Evolutionary conservation across 2,113 vertebrate genomes (phyloP), one percentile per base, ranked within the genome.

Genomic region (Anarrhichthys ocellatus): DNA sequence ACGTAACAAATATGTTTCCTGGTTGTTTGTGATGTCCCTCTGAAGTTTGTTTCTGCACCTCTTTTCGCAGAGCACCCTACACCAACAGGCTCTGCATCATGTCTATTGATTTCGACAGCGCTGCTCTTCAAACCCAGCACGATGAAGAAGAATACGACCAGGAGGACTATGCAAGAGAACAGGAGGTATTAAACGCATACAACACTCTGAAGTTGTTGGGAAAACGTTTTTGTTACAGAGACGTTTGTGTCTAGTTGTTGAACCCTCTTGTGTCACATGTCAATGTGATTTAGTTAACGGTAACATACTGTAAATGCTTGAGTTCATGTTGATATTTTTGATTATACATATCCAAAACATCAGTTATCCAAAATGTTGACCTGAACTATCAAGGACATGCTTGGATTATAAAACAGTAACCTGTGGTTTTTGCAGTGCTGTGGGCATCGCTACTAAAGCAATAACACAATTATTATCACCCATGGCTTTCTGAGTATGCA

Each of bases 51-150:
- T 76, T 24, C 64, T 42, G 20, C 15, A 18, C n/a, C 9, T 77
- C 13, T 66, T 64, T 24, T 70, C 20, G 17, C 10, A 72, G 63
- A 29, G 14, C 32, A 70, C 22, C n/a, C 6, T 36, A 1, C 42
- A 50, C 59, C 68, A 29, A 6, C 66, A 78, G 78, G 27, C 22
- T 75, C 62, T n/a, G 44, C 80, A 86, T 40, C 65, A 96, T 96
- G 95, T 96, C 95, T 10, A 95, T 96, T 65, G 95, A 96, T 81
- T 96, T 96, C 76, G 95, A 95, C 78, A 94, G 94, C 14, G 94
- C 92, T 83, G 94, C 95, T 74, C 90, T 96, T 71, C 94, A 95
- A 86, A 95, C 92, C 8, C 95, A 95, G 63, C 94, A 95, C 8
- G 94, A 95, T 13, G 93, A 96, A 27, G 95, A 96, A 6, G 95